phyloP scores from a whole-genome alignment of 2,888 invertebrate species.

The Acanthosoma haemorrhoidale region DNA sequence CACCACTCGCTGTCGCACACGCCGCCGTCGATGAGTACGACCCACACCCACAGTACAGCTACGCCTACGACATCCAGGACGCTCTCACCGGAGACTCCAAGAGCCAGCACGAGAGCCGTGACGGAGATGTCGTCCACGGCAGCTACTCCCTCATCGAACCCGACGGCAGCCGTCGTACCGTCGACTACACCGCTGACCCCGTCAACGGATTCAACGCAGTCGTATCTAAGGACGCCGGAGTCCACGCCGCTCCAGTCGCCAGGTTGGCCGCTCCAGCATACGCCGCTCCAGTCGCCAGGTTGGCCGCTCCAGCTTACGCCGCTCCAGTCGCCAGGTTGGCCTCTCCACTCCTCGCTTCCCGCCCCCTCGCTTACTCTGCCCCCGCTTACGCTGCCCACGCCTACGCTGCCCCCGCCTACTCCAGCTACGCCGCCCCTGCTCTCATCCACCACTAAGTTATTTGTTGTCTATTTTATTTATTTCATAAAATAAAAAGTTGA shows the following conservation, averaged over 20 bases:
- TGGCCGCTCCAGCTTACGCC: background rate
- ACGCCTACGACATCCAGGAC: slow-evolving; percentile 26
- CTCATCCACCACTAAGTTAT: background rate
- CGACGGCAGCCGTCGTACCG: slow-evolving; percentile 15
- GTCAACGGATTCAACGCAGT: slow-evolving; percentile 29
- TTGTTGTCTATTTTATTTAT: background rate
- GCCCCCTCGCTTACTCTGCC: slow-evolving; percentile 29
- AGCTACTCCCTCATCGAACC: slow-evolving; percentile 25
- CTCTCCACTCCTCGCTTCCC: slow-evolving; percentile 17
- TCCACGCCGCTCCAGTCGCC: slow-evolving; percentile 11
- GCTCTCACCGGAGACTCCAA: slow-evolving; percentile 29
- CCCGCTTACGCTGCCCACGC: background rate
- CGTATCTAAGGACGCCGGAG: slow-evolving; percentile 13
- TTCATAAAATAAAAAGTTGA: too few species aligned
- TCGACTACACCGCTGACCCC: slow-evolving; percentile 24
- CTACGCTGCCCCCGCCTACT: background rate
- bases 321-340: background rate
- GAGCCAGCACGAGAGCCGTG: slow-evolving; percentile 19
- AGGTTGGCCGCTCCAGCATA: background rate
- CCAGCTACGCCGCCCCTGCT: slow-evolving; percentile 16
- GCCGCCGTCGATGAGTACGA: slow-evolving; percentile 17
- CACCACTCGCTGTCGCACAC: background rate
- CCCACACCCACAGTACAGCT: slow-evolving; percentile 27
- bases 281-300: background rate
- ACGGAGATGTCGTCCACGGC: slow-evolving; percentile 25